Evolutionary conservation across 1,140 invertebrate genomes (phyloP).

Genomic region (Bombus superbus): DNA sequence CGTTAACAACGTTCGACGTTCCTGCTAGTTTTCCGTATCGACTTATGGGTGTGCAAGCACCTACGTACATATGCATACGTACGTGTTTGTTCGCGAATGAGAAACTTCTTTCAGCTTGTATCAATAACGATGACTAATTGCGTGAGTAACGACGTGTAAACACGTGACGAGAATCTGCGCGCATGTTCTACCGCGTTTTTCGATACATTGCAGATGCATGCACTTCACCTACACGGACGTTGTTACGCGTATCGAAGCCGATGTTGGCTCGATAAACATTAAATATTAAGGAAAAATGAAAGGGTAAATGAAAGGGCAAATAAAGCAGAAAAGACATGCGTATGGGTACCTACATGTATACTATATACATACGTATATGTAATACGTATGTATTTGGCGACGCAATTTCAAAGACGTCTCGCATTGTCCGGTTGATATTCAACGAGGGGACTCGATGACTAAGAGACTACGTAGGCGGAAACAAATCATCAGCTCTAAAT

Average conservation of each 20-base stretch:
- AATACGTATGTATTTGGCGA: background rate
- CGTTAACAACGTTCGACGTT: background rate
- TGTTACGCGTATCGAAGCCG: background rate
- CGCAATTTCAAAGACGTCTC: background rate
- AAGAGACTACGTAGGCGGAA: slow-evolving; percentile 59
- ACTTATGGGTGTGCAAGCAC: background rate
- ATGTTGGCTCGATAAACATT: background rate
- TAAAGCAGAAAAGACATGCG: background rate
- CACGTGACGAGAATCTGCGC: slow-evolving; percentile 51
- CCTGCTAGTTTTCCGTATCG: background rate
- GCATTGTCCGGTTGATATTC: slow-evolving; percentile 44
- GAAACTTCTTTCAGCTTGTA: slow-evolving; percentile 30
- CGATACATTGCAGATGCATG: background rate
- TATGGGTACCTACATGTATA: background rate
- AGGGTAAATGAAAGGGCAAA: background rate
- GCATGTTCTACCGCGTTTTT: background rate
- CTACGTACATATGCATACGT: background rate
- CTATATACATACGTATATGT: background rate
- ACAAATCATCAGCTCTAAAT: slow-evolving; percentile 66
- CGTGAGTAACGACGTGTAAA: slow-evolving; percentile 44
- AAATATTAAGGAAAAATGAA: background rate
- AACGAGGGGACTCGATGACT: slow-evolving; percentile 55
- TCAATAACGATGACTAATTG: slow-evolving; percentile 64
- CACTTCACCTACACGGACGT: too few relatives aligned
- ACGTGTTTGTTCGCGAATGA: background rate